phyloP scores from a whole-genome alignment of 2,113 vertebrate species.

The Embiotoca jacksoni region DNA sequence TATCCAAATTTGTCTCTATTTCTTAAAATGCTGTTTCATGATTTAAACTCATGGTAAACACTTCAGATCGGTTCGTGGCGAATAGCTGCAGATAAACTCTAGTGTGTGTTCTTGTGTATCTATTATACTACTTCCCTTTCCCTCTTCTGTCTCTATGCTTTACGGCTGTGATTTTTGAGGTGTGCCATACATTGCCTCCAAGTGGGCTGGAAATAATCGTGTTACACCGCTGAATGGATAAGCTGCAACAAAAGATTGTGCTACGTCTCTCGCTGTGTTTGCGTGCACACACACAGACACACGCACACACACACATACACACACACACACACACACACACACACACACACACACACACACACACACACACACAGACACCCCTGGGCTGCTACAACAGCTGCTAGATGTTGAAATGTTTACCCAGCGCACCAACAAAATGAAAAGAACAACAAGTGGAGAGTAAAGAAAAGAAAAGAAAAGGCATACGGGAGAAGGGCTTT shows the following conservation, averaged over 20 bases:
- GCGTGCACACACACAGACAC: no score
- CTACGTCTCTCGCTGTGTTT: slow-evolving; percentile 31
- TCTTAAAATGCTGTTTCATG: no score
- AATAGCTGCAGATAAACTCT: background rate
- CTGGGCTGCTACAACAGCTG: slow-evolving; percentile 49
- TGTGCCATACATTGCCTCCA: slow-evolving; percentile 63
- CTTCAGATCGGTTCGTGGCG: background rate
- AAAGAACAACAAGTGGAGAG: slow-evolving; percentile 52
- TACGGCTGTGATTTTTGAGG: slow-evolving; percentile 51
- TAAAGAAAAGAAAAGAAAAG: background rate
- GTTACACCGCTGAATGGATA: slow-evolving; percentile 81
- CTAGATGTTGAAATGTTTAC: slow-evolving; percentile 46
- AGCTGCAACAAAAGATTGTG: slow-evolving; percentile 71
- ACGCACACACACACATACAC: slow-evolving; percentile 7
- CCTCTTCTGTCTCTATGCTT: slow-evolving; percentile 2
- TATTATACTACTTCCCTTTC: background rate
- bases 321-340: slow-evolving; percentile 21
- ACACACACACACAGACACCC: slow-evolving; percentile 19
- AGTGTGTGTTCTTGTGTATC: background rate
- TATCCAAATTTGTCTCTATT: no score
- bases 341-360: slow-evolving; percentile 22
- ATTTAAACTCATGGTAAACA: no score
- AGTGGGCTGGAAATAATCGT: slow-evolving; percentile 84
- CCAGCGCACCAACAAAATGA: slow-evolving; percentile 43
- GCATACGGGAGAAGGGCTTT: background rate